A percentile compares a stretch with the other conserved stretches of the same genome.
Evolutionary conservation across 1,140 invertebrate genomes (phyloP).

Genomic region (Cyrtorhinus lividipennis): DNA sequence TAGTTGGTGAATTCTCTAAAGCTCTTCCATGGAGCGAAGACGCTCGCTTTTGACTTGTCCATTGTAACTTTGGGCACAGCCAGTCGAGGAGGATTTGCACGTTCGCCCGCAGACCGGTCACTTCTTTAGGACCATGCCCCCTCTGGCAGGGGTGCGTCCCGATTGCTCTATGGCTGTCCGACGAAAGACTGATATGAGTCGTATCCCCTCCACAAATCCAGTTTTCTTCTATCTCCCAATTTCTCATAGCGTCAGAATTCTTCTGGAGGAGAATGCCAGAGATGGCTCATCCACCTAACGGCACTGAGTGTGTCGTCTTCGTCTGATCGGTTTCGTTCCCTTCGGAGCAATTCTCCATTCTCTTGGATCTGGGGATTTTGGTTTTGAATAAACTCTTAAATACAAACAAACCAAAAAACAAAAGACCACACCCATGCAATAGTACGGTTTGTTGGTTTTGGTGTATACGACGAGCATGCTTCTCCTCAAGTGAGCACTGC

Average conservation of each 20-base stretch:
- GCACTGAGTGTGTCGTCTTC: conserved; percentile 33
- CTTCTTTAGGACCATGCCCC: conserved; percentile 35
- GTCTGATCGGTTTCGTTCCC: conserved; percentile 13
- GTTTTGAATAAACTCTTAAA: conserved; percentile 58
- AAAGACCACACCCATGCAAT: conserved; percentile 51
- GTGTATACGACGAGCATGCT: conserved; percentile 42
- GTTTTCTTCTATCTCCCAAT: conserved; percentile 54
- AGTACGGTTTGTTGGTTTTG: conserved; percentile 47
- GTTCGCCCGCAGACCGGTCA: conserved; percentile 49
- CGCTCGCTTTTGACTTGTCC: conserved; percentile 53
- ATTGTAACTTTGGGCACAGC: conserved; percentile 60
- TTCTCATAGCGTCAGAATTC: conserved; percentile 61
- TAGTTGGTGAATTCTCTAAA: conserved; percentile 49
- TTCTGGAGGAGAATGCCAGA: conserved; percentile 59
- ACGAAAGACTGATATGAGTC: conserved; percentile 64
- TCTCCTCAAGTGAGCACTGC: conserved; percentile 52
- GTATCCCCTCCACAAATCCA: conserved; percentile 66
- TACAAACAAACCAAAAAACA: too few species aligned
- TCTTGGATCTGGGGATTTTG: conserved; percentile 51
- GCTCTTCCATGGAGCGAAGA: conserved; percentile 56
- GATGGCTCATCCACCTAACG: conserved; percentile 55
- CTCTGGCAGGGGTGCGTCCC: conserved; percentile 46
- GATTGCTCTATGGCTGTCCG: conserved; percentile 58
- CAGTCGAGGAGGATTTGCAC: conserved; percentile 61
- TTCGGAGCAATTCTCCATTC: conserved; percentile 33